These are phyloP conservation scores for Actenoides lindsayi DNA, from an alignment of 2,113 vertebrate species.

Conservation along the genomic window DNA sequence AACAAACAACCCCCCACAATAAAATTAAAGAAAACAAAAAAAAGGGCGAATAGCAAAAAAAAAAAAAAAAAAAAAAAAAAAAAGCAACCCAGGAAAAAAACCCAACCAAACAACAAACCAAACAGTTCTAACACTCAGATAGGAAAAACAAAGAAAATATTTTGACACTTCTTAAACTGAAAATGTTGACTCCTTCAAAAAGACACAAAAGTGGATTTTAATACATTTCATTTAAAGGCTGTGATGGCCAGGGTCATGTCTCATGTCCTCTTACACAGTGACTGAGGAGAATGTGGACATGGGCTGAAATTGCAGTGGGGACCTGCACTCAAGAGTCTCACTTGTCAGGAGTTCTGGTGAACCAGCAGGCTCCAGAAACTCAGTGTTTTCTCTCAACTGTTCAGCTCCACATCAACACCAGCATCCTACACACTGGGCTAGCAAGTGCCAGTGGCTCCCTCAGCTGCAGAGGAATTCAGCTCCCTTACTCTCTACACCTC, in stretches of 20 bases:
- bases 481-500: not conserved
- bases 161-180: not conserved
- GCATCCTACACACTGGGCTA: rapidly evolving
- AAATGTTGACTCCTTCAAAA: not conserved
- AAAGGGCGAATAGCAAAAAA: not conserved
- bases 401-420: rapidly evolving
- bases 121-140: not conserved
- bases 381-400: not conserved
- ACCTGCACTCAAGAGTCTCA: not conserved
- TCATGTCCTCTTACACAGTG: not conserved
- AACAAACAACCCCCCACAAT: not conserved
- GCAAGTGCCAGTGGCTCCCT: rapidly evolving
- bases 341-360: not conserved
- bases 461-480: rapidly evolving
- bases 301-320: not conserved
- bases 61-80: not conserved
- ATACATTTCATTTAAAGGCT: not conserved
- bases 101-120: not conserved
- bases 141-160: not conserved
- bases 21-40: not conserved
- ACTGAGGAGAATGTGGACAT: not conserved
- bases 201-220: not conserved
- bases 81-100: no score
- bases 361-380: not conserved
- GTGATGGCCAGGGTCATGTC: not conserved